Conservation (phyloP, 2,888 invertebrate species). For the Caenorhabditis drosophilae region DNA sequence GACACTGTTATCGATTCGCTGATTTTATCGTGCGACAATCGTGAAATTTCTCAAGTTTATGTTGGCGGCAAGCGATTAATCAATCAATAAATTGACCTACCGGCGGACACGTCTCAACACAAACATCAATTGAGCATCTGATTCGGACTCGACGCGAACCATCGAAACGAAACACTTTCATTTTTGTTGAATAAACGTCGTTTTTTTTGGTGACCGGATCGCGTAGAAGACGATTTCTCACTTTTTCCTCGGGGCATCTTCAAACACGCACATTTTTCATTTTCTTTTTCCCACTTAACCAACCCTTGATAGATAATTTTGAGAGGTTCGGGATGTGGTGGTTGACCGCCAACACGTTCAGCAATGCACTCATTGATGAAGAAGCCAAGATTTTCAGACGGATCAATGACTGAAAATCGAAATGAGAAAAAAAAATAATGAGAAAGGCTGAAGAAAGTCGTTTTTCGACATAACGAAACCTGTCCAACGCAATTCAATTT, state of each 20-base stretch:
- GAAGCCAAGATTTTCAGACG: constrained; percentile 51
- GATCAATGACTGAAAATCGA: constrained; percentile 26
- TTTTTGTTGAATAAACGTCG: constrained; percentile 59
- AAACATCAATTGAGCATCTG: constrained; percentile 66
- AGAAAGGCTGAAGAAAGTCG: not conserved
- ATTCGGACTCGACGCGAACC: constrained; percentile 66
- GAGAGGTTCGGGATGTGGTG: constrained; percentile 63
- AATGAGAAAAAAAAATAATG: constrained; percentile 1
- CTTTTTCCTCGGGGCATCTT: constrained; percentile 65
- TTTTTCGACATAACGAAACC: constrained; percentile 9
- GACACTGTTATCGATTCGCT: constrained; percentile 56
- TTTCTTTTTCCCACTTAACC: constrained; percentile 1
- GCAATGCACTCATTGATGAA: constrained; percentile 66
- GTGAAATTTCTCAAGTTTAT: constrained; percentile 56
- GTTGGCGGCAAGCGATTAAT: constrained; percentile 50
- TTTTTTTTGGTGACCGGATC: constrained; percentile 51
- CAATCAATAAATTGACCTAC: constrained; percentile 33
- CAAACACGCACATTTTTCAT: constrained; percentile 9
- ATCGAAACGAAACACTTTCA: constrained; percentile 68
- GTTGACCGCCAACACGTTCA: constrained; percentile 64
- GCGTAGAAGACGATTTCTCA: constrained; percentile 56
- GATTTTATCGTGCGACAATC: constrained; percentile 61
- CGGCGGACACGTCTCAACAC: constrained; percentile 59
- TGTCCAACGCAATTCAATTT: constrained; percentile 59
- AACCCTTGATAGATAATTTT: constrained; percentile 65